phyloP scores from a whole-genome alignment of 35 echinoderm and acorn worm genomes.

The Apostichopus japonicus region DNA sequence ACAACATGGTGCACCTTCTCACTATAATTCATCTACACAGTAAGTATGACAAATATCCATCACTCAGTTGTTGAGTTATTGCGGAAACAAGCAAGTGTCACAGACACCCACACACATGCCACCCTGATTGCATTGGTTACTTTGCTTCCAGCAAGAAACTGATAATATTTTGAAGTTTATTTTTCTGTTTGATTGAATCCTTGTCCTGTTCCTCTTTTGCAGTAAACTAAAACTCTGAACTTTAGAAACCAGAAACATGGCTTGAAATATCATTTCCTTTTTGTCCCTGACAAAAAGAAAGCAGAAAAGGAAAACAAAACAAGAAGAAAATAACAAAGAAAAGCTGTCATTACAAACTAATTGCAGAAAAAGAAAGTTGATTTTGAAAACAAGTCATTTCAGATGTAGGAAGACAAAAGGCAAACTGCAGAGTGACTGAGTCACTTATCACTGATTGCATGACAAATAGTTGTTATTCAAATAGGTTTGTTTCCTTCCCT shows the following conservation, averaged over 20 bases:
- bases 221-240: neutral
- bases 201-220: neutral
- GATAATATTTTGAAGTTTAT: neutral
- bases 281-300: neutral
- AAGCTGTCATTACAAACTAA: neutral
- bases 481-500: neutral
- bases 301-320: neutral
- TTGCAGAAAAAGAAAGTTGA: neutral
- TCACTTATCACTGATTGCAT: neutral
- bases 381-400: slow-evolving; percentile 9
- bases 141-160: too few species aligned
- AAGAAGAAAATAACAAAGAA: neutral
- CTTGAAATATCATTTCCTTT: neutral
- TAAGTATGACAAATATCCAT: too few species aligned
- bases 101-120: too few species aligned
- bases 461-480: neutral
- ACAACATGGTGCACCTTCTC: too few species aligned
- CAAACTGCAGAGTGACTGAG: neutral
- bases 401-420: neutral
- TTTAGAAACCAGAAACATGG: neutral
- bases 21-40: too few species aligned
- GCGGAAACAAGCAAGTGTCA: neutral
- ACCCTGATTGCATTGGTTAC: too few species aligned
- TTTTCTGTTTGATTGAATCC: neutral
- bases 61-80: too few species aligned